These are phyloP conservation scores for Drosophila sechellia DNA, from an alignment of 1,140 invertebrate species.

Conservation along the genomic window DNA sequence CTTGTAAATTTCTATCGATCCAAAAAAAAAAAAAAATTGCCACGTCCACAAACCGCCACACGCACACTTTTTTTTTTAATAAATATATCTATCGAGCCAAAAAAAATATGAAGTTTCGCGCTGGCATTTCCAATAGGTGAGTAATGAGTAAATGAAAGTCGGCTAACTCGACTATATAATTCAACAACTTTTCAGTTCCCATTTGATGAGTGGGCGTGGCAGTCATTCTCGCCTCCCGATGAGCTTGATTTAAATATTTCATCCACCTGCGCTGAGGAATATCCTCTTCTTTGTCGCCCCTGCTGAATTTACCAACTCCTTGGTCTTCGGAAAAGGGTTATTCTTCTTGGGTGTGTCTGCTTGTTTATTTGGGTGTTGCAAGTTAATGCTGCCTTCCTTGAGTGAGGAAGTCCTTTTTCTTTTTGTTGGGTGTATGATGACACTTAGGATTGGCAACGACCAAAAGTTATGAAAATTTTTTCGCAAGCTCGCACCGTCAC, in stretches of 20 bases:
- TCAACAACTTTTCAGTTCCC: slow-evolving; percentile 20
- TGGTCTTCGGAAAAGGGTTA: slow-evolving; percentile 4
- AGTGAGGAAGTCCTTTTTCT: background rate
- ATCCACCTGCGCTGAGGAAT: slow-evolving; percentile 41
- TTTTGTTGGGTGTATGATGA: slow-evolving; percentile 25
- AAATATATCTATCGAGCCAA: no score
- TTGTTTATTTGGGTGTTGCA: slow-evolving; percentile 18
- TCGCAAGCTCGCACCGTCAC: no score
- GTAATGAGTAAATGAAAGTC: no score
- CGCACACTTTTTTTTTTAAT: no score
- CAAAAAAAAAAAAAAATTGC: no score
- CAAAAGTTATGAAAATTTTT: slow-evolving; percentile 41
- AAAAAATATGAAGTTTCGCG: no score
- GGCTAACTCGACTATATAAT: no score
- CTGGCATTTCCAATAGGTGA: no score
- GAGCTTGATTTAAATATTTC: slow-evolving; percentile 51
- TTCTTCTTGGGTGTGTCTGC: slow-evolving; percentile 4
- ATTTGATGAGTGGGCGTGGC: slow-evolving; percentile 44
- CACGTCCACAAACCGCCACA: no score
- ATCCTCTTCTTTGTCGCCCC: slow-evolving; percentile 2
- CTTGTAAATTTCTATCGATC: no score
- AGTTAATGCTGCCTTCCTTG: slow-evolving; percentile 33
- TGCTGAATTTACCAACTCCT: no score
- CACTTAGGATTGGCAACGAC: slow-evolving; percentile 21
- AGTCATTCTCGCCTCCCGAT: slow-evolving; percentile 43